These are phyloP conservation scores for Rhabdophis nuchalis DNA, from an alignment of 2,797 vertebrate genomes.

Conservation along the genomic window DNA sequence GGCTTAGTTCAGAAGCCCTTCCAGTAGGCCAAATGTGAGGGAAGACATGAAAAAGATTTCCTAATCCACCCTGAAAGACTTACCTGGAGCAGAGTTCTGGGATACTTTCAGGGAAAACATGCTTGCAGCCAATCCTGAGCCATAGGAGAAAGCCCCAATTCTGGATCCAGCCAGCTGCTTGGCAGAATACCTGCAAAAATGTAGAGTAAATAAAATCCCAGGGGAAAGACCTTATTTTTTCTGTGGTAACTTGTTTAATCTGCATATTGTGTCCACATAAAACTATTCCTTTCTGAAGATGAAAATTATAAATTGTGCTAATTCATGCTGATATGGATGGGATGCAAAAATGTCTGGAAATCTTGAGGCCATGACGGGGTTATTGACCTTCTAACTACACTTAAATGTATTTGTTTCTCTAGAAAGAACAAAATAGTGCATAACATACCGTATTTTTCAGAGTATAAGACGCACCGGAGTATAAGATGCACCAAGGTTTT, in stretches of 20 bases:
- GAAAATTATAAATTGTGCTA: not conserved
- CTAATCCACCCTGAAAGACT: not conserved
- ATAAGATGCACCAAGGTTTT: no score
- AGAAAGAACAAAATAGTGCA: not conserved
- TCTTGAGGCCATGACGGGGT: not conserved
- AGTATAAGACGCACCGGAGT: no score
- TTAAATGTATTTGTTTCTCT: not conserved
- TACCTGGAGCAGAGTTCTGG: constrained; percentile 62
- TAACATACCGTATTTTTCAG: no score
- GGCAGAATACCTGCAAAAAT: constrained; percentile 51
- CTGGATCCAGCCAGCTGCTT: constrained; percentile 68
- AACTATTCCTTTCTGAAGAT: not conserved
- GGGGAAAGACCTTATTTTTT: not conserved
- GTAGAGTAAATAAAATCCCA: not conserved
- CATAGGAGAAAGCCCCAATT: constrained; percentile 73
- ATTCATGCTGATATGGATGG: not conserved
- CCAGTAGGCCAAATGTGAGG: not conserved
- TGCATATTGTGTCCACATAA: not conserved
- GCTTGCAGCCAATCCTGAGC: constrained; percentile 73
- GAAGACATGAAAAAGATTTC: not conserved
- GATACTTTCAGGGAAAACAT: constrained; percentile 71
- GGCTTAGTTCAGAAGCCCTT: not conserved
- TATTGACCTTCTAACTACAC: not conserved
- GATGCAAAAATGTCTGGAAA: not conserved
- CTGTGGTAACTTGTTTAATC: not conserved